Evolutionary conservation across 2,113 vertebrate genomes (phyloP), one percentile per base, ranked within the genome.

Genomic region (Indicator indicator): DNA sequence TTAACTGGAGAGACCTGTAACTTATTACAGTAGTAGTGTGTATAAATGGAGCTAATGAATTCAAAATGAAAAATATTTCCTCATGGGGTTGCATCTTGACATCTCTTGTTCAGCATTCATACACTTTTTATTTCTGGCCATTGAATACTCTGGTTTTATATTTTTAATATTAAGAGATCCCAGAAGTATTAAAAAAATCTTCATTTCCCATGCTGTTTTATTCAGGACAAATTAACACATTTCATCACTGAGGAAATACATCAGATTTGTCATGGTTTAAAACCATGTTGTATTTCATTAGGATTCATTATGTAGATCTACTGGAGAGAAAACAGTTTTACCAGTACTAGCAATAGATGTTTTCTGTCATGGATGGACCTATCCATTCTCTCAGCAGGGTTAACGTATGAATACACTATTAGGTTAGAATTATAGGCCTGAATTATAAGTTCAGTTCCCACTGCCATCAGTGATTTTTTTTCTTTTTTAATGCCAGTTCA

Each of bases 11-110:
- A 68, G 30, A 62, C 8, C 73, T 70, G 59, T 80, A 80, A 90
- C 40, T 90, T 70, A 65, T 76, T 83, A 54, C 28, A 44, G 0
- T 3, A 65, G 44, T 56, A 50, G 33, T 18, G 16, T 91, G 7
- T 89, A 44, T 76, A 64, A 73, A 44, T 44, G 60, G 50, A 88
- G n/a, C 23, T 94, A 80, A 89, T 84, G 70, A 90, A 84, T 75
- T 94, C 59, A 65, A 68, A 32, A 78, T 84, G 32, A 84, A 84
- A 78, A 81, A 28, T 81, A 68, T 48, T 81, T 71, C 26, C 18
- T 13, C 9, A 6, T 46, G 65, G 11, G 10, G 12, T 38, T 56
- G 6, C 59, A 56, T 75, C n/a, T 86, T 86, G 52, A 71, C 15
- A 33, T 78, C 73, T 77, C 24, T 70, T 83, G 92, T 64, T 33